Conservation (phyloP, 2,113 vertebrate species). For the Hypocryptadius cinnamomeus region DNA sequence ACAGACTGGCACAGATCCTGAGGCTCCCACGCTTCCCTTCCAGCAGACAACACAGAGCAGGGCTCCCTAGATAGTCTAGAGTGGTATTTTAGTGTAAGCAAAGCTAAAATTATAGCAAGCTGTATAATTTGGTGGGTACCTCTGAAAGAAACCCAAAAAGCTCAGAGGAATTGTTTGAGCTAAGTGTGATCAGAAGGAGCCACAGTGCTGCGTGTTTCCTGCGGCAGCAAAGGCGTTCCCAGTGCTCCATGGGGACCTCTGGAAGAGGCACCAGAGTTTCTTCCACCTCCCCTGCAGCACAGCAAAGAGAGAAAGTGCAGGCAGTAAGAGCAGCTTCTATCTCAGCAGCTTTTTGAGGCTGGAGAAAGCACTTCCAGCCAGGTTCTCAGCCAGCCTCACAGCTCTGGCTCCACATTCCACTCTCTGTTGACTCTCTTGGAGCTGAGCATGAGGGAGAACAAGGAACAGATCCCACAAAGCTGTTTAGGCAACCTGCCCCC, state of each 20-base stretch:
- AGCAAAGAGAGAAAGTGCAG: background rate
- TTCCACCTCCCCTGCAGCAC: background rate
- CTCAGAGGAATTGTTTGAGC: background rate
- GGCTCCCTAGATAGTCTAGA: background rate
- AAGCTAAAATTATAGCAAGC: background rate
- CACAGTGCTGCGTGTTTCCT: accelerated
- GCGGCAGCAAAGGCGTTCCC: accelerated
- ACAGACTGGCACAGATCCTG: background rate
- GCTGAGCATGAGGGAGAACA: background rate
- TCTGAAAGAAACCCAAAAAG: background rate
- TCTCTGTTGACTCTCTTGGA: background rate
- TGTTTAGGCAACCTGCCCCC: background rate
- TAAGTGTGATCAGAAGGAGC: background rate
- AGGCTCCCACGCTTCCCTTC: background rate
- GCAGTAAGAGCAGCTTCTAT: background rate
- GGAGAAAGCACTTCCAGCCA: background rate
- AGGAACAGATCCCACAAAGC: background rate
- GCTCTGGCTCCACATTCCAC: background rate
- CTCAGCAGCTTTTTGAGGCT: background rate
- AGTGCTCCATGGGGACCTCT: background rate
- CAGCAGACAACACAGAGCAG: background rate
- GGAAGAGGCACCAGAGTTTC: background rate
- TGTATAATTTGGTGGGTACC: background rate
- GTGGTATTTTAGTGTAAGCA: background rate
- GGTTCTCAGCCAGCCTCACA: background rate